Base-by-base conservation (phyloP, 2,797 vertebrate genomes). In the Zalophus californianus region DNA sequence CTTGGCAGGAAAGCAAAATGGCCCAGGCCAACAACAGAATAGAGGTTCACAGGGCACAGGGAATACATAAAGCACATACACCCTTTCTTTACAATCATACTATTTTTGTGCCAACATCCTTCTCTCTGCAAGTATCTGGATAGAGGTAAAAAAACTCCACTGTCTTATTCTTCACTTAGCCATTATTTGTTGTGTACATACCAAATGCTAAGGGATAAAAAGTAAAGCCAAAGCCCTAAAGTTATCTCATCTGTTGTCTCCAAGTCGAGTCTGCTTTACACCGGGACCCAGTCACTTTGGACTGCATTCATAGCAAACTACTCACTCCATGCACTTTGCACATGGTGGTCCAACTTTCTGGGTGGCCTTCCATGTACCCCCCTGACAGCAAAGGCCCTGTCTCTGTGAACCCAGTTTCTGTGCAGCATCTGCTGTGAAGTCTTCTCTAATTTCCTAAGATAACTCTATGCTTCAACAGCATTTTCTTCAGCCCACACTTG, bases 341-440 rank as follows among this genome's bases (percentile, higher is more conserved):
- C 15, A 16, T 20, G 44, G 16, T 11, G 3, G 35, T 52, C 15
- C 48, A 44, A 10, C 9, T 3, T 85, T 7, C 78, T 15, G 41
- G 18, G 12, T 41, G 41, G 18, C 25, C n/a, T 75, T 85, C 54
- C 3, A 0, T 0, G 4, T 2, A 16, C 7, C 13, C 32, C n/a
- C 29, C 15, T 23, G 10, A 7, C 13, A 29, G 35, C 52, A n/a
- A 73, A 38, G 10, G 7, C 4, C 13, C 41, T 9, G 18, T 44
- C 11, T 85, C 48, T 70, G 41, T 14, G 48, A 79, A 35, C 29
- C 38, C 77, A 38, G 21, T 6, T 35, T 79, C 86, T 35, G 3
- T 12, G 15, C 1, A 32, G n/a, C 38, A 35, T 25, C 77, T 52
- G 68, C 48, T 72, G 14, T 20, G 44, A 75, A 15, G 15, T 29